These are phyloP conservation scores for Sesamia inferens DNA, from an alignment of 2,888 invertebrate genomes.

Conservation along the genomic window DNA sequence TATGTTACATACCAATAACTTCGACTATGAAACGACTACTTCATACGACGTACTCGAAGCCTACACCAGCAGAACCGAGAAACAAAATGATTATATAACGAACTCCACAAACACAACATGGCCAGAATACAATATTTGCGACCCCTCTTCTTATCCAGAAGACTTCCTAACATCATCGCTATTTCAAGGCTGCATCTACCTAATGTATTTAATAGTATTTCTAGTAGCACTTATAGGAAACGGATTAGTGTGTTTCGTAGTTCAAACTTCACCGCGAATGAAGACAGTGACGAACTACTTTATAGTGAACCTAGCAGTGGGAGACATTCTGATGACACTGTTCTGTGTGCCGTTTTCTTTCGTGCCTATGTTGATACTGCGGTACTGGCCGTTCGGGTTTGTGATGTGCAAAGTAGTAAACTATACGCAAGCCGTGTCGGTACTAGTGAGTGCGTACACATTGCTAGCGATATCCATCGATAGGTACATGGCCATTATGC, in stretches of 20 bases:
- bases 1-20: conserved; percentile 75
- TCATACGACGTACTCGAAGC: conserved; percentile 57
- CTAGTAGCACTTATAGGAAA: conserved; percentile 93
- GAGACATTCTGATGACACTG: conserved; percentile 96
- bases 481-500: conserved; percentile 97
- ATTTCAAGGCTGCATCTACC: conserved; percentile 92
- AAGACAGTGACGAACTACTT: conserved; percentile 98
- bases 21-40: conserved; percentile 69
- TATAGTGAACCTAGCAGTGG: conserved; percentile 96
- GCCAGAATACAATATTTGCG: conserved; percentile 73
- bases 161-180: conserved; percentile 83
- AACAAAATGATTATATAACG: conserved; percentile 61
- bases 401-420: conserved; percentile 95
- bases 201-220: conserved; percentile 93
- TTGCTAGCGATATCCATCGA: conserved; percentile 97
- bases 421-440: conserved; percentile 95
- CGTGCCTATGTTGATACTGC: conserved; percentile 93
- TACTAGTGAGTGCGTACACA: conserved; percentile 96
- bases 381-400: conserved; percentile 97
- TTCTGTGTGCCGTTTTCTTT: conserved; percentile 98
- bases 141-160: conserved; percentile 67
- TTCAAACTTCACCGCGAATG: conserved; percentile 95
- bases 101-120: conserved; percentile 71
- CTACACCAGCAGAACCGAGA: conserved; percentile 57
- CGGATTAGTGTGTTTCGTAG: conserved; percentile 96